Conservation (phyloP, 2,888 invertebrate genomes). For the Aproaerema taeniolella region DNA sequence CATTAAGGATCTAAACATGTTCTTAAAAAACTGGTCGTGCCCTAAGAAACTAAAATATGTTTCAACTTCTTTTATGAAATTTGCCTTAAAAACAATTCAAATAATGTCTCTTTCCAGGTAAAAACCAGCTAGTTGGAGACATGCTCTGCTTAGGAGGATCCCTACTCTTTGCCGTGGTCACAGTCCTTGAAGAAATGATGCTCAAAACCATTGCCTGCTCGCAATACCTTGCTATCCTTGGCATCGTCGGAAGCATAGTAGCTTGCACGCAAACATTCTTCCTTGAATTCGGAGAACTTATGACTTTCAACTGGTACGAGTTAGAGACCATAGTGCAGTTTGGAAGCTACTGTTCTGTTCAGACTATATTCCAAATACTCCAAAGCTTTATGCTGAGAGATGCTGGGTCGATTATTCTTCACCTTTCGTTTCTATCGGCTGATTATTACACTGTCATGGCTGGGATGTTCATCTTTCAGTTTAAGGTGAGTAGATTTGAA, state of each 20-base stretch:
- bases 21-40: too few relatives aligned
- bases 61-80: too few relatives aligned
- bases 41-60: too few relatives aligned
- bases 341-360: slow-evolving; percentile 81
- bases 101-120: slow-evolving; percentile 82
- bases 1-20: too few relatives aligned
- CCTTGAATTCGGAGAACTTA: slow-evolving; percentile 83
- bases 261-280: slow-evolving; percentile 88
- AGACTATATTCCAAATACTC: slow-evolving; percentile 86
- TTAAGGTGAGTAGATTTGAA: slow-evolving; percentile 84
- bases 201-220: slow-evolving; percentile 86
- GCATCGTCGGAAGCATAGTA: slow-evolving; percentile 86
- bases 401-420: slow-evolving; percentile 89
- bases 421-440: slow-evolving; percentile 87
- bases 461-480: slow-evolving; percentile 88
- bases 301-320: slow-evolving; percentile 83
- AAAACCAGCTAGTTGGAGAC: slow-evolving; percentile 88
- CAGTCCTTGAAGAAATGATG: slow-evolving; percentile 88
- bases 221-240: slow-evolving; percentile 89
- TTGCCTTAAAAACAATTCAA: too few relatives aligned
- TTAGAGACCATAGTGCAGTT: slow-evolving; percentile 78
- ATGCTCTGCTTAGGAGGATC: slow-evolving; percentile 88
- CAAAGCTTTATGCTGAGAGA: slow-evolving; percentile 86
- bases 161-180: slow-evolving; percentile 86
- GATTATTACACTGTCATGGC: slow-evolving; percentile 90